Conservation (phyloP, 2,113 vertebrate genomes). For the Cepphus grylle region DNA sequence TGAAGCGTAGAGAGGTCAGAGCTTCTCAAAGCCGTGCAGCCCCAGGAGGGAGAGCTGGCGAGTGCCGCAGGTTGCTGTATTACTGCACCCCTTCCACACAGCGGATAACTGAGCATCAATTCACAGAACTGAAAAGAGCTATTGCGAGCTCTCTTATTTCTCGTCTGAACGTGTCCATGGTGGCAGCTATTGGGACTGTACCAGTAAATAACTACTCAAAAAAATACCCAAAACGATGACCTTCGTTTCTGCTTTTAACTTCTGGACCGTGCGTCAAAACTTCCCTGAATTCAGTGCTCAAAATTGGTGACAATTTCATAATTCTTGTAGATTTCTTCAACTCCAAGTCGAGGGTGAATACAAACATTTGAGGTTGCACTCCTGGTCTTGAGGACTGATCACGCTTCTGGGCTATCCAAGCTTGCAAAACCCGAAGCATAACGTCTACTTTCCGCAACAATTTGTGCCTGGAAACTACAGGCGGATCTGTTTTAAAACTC, state of each 20-base stretch:
- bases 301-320: not conserved
- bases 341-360: not conserved
- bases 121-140: not conserved
- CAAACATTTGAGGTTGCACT: not conserved
- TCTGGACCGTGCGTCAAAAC: not conserved
- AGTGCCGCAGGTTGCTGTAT: not conserved
- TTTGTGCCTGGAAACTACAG: not conserved
- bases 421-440: not conserved
- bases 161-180: not conserved
- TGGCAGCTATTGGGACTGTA: not conserved
- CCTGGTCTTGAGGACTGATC: accelerated
- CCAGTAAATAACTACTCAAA: not conserved
- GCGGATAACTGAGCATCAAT: not conserved
- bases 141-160: not conserved
- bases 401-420: not conserved
- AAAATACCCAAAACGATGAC: not conserved
- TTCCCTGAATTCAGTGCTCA: not conserved
- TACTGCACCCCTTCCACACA: not conserved
- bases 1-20: not conserved
- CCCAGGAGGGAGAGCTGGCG: not conserved
- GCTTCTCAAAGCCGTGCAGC: not conserved
- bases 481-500: not conserved
- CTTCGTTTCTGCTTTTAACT: not conserved
- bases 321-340: not conserved
- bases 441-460: not conserved